Base-by-base conservation (phyloP, 2,888 invertebrate species). In the Drosophila aldrichi region DNA sequence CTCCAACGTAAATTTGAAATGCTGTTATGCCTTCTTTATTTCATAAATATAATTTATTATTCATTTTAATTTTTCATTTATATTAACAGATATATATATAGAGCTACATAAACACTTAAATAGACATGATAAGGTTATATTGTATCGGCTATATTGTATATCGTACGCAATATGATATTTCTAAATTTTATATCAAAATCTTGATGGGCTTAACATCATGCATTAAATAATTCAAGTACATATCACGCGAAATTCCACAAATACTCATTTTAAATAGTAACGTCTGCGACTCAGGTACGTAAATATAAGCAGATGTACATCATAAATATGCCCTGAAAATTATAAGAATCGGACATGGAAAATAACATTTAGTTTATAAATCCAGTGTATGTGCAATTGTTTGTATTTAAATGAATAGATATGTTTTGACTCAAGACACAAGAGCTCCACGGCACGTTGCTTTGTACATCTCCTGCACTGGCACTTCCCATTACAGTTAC, bases 301-400 rank as follows among this genome's bases (percentile, higher is more conserved):
- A 32, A 49, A 7, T 12, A 49, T 32, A 32, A 32, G 32, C 48
- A 49, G 12, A 49, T 29, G n/a, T 48, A n/a, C n/a, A 46, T 46
- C 16, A 38, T n/a, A 40, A n/a, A 25, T n/a, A 10, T 25, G 25
- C 48, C 29, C 25, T 29, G 25, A 16, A 25, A 9, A 46, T 25
- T 16, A 16, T 9, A 46, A 25, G 25, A 48, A 25, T n/a, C n/a
- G 29, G 9, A 48, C 29, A 29, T 29, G 3, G 29, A 48, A 49
- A 49, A 32, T 12, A 49, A 18, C 32, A 32, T 32, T 49, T 32
- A 32, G 2, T 49, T 32, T 18, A 29, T 32, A 32, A 18, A 32
- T 49, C 6, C 1, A 29, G 6, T 10, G 2, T 29, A 29, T 48
- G 48, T 48, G 48, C 10, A 25, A n/a, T 46, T 46, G 25, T 25